Evolutionary conservation across 2,797 vertebrate genomes (phyloP).

Genomic region (Telmatherina bonti): DNA sequence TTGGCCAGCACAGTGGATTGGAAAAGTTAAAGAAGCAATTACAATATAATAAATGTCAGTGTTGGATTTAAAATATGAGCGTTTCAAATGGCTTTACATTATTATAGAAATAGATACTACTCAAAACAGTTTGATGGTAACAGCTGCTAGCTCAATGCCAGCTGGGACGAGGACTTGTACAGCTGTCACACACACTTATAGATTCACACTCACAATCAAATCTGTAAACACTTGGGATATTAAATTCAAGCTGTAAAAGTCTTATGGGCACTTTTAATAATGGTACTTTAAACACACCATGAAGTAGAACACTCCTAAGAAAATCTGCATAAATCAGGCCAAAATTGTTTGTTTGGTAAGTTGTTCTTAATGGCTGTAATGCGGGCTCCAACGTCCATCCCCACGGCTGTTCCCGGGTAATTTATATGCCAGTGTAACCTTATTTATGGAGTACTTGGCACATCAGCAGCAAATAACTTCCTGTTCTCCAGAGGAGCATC

Average conservation of each 20-base stretch:
- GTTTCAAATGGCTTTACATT: constrained; percentile 30
- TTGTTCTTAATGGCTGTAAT: constrained; percentile 33
- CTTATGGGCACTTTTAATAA: constrained; percentile 11
- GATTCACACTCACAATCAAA: constrained; percentile 29
- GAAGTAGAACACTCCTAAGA: constrained; percentile 4
- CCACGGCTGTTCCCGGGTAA: constrained; percentile 45
- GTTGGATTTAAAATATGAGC: constrained; percentile 22
- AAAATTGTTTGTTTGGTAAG: constrained; percentile 28
- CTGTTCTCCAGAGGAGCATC: constrained; percentile 37
- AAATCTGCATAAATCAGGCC: constrained; percentile 41
- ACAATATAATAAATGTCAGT: constrained; percentile 24
- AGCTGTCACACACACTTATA: constrained; percentile 58
- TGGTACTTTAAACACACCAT: constrained; percentile 23
- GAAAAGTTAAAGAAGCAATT: constrained; percentile 24
- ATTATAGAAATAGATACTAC: constrained; percentile 41
- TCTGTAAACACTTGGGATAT: constrained; percentile 36
- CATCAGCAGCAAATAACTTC: constrained; percentile 43
- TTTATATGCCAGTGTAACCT: constrained; percentile 49
- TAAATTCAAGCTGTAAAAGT: constrained; percentile 52
- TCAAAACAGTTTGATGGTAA: constrained; percentile 59
- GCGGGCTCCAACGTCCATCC: constrained; percentile 38
- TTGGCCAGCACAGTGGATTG: constrained; percentile 19
- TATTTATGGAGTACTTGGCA: constrained; percentile 62
- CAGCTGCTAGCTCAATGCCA: constrained; percentile 69
- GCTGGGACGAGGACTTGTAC: constrained; percentile 64